These are phyloP conservation scores for Anguilla pacifica DNA, from an alignment of 2,797 vertebrate species.

Conservation along the genomic window DNA sequence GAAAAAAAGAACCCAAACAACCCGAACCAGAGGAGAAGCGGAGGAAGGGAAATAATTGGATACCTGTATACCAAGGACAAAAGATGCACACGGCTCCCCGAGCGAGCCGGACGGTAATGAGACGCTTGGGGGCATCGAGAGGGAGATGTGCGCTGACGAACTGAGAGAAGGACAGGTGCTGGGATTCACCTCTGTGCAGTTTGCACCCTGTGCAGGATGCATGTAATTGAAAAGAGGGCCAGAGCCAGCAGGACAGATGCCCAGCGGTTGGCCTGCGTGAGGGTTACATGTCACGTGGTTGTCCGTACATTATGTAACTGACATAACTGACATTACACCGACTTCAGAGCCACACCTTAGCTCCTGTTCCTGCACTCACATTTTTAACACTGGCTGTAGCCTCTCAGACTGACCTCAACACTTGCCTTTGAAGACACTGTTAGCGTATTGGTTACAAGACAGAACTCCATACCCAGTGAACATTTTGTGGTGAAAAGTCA, in stretches of 20 bases:
- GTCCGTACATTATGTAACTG: neutral
- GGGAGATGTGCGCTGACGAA: neutral
- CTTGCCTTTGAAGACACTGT: too few species aligned
- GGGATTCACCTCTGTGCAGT: neutral
- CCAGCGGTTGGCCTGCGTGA: neutral
- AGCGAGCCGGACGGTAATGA: neutral
- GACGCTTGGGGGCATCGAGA: neutral
- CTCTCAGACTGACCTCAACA: neutral
- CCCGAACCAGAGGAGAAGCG: neutral
- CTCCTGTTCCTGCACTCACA: neutral
- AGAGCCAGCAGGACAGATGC: neutral
- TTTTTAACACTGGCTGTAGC: neutral
- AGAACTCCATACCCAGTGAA: neutral
- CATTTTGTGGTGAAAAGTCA: too few species aligned
- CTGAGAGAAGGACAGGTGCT: neutral
- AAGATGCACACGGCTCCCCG: neutral
- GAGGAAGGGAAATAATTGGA: constrained; percentile 11
- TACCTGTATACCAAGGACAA: constrained; percentile 14
- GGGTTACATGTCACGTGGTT: neutral
- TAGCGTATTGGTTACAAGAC: neutral
- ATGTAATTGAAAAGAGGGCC: neutral
- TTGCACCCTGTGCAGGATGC: neutral
- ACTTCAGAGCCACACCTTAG: neutral
- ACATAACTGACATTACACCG: neutral
- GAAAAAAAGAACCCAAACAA: neutral